These are phyloP conservation scores for Hylia prasina DNA, from an alignment of 2,113 vertebrate species.

Conservation along the genomic window DNA sequence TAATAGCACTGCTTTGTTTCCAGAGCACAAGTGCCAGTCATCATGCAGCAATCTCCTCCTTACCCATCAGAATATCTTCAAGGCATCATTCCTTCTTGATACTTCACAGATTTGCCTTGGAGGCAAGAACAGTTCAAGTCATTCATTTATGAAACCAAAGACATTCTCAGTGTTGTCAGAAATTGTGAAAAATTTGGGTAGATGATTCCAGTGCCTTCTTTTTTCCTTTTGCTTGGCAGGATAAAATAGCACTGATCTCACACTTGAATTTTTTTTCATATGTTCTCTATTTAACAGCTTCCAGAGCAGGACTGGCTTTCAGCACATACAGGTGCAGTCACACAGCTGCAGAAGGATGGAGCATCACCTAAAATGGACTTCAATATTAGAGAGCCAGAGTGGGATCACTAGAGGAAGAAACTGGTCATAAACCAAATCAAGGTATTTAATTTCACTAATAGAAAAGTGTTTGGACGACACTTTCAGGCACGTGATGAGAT, in stretches of 20 bases:
- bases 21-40: not conserved
- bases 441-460: not conserved
- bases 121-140: not conserved
- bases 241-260: not conserved
- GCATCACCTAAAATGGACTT: not conserved
- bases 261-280: not conserved
- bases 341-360: not conserved
- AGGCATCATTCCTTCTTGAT: not conserved
- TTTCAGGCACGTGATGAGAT: rapidly evolving
- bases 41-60: not conserved
- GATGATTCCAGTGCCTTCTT: not conserved
- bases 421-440: not conserved
- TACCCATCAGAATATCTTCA: not conserved
- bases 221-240: not conserved
- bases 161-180: not conserved
- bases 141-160: not conserved
- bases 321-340: not conserved
- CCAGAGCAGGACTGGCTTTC: not conserved
- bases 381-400: not conserved
- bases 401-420: not conserved
- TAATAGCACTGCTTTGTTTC: not conserved
- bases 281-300: not conserved
- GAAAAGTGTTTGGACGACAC: not conserved
- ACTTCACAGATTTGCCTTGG: not conserved
- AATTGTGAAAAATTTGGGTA: not conserved